A percentile compares a stretch with the other conserved stretches of the same genome.
These are phyloP conservation scores for Lepidurus packardi DNA, from an alignment of 1,140 invertebrate species.

Conservation along the genomic window DNA sequence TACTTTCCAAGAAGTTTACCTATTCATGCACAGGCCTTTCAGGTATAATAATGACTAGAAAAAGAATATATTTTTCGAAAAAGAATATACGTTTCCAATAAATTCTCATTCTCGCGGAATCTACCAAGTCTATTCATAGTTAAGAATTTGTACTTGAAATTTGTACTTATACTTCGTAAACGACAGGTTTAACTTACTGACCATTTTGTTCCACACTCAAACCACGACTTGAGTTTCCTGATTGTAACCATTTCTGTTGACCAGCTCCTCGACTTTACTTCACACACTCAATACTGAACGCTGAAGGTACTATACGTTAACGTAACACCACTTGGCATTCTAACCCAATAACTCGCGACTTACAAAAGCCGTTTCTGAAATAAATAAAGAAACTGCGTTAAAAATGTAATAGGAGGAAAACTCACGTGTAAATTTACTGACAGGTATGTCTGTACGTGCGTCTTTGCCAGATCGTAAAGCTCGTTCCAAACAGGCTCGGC, in stretches of 20 bases:
- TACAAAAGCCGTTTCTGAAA: constrained; percentile 29
- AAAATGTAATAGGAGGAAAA: background rate
- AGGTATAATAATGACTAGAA: constrained; percentile 77
- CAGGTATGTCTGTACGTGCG: constrained; percentile 83
- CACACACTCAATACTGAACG: constrained; percentile 94
- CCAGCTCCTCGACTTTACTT: constrained; percentile 81
- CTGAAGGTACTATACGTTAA: constrained; percentile 83
- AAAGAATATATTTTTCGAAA: too few relatives aligned
- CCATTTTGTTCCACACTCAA: constrained; percentile 80
- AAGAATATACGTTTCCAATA: background rate
- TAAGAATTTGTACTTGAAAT: too few relatives aligned
- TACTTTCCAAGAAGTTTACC: too few relatives aligned
- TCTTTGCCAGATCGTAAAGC: constrained; percentile 77
- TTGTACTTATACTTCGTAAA: too few relatives aligned
- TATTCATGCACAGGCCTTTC: constrained; percentile 76
- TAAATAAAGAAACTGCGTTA: constrained; percentile 22
- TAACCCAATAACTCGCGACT: constrained; percentile 48
- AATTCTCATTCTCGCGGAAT: background rate
- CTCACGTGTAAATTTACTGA: constrained; percentile 53
- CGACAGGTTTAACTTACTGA: constrained; percentile 47
- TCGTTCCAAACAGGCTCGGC: constrained; percentile 83
- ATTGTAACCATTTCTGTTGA: constrained; percentile 58
- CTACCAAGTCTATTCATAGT: too few relatives aligned
- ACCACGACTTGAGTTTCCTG: constrained; percentile 97
- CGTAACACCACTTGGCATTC: constrained; percentile 91